Percentiles rank a stretch among this genome's conserved stretches.
Conservation (phyloP, 2,888 invertebrate species). For the Cheilosia scutellata region DNA sequence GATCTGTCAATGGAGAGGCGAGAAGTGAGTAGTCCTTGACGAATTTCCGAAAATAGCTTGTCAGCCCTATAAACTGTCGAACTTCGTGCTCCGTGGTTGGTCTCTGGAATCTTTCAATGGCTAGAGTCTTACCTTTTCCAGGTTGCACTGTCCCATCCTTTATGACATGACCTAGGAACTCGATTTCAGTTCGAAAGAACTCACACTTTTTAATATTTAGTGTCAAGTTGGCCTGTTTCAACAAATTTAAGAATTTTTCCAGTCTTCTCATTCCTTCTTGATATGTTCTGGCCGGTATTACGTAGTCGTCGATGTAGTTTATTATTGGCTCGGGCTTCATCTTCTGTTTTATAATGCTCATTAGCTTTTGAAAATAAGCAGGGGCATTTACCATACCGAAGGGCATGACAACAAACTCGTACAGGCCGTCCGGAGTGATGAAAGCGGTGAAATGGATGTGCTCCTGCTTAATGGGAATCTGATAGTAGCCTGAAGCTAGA, state of each 20-base stretch:
- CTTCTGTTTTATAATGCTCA: slow-evolving; percentile 9
- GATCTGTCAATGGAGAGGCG: slow-evolving; percentile 20
- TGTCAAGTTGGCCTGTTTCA: slow-evolving; percentile 4
- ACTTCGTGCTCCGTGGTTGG: slow-evolving; percentile 35
- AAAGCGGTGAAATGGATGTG: slow-evolving; percentile 18
- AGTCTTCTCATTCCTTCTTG: slow-evolving; percentile 1
- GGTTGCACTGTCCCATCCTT: slow-evolving; percentile 14
- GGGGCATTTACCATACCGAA: slow-evolving; percentile 35
- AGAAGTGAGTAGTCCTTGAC: slow-evolving; percentile 29
- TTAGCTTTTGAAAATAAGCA: slow-evolving; percentile 16
- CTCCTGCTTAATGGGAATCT: slow-evolving; percentile 29
- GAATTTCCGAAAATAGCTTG: slow-evolving; percentile 61
- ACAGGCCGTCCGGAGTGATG: slow-evolving; percentile 34
- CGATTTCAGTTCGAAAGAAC: slow-evolving; percentile 37
- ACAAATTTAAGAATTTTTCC: slow-evolving; percentile 1
- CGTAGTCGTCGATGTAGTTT: slow-evolving; percentile 27
- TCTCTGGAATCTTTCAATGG: slow-evolving; percentile 5
- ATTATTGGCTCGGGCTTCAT: slow-evolving; percentile 10
- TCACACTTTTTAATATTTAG: slow-evolving; percentile 27
- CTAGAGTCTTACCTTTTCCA: slow-evolving; percentile 3
- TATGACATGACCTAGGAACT: slow-evolving; percentile 14
- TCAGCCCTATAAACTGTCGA: slow-evolving; percentile 45
- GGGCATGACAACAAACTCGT: slow-evolving; percentile 19
- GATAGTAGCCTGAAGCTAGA: slow-evolving; percentile 30
- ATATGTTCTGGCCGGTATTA: slow-evolving; percentile 6